A percentile compares a stretch with the other conserved stretches of the same genome.
These are phyloP conservation scores for Rhadinocentrus ornatus DNA, from an alignment of 2,797 vertebrate genomes.

Conservation along the genomic window DNA sequence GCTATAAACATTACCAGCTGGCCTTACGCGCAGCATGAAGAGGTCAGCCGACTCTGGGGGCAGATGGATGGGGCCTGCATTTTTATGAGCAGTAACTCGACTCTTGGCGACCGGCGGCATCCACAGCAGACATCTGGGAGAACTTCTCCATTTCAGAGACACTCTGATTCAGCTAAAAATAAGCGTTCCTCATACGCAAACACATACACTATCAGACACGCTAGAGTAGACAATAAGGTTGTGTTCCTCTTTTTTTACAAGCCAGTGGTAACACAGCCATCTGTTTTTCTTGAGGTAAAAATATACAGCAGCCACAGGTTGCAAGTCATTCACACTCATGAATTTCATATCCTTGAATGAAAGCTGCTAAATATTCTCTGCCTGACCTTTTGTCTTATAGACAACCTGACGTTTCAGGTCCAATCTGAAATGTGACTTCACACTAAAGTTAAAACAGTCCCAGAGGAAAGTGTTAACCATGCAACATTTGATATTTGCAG, in stretches of 20 bases:
- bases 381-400: conserved; percentile 41
- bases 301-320: conserved; percentile 46
- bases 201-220: conserved; percentile 38
- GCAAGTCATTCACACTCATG: conserved; percentile 41
- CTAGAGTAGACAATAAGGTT: conserved; percentile 51
- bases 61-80: conserved; percentile 1
- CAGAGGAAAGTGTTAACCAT: conserved; percentile 48
- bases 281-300: conserved; percentile 31
- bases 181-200: conserved; percentile 42
- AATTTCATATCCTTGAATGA: conserved; percentile 62
- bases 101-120: conserved; percentile 54
- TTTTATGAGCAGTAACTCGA: conserved; percentile 69
- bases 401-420: conserved; percentile 37
- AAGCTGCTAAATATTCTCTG: conserved; percentile 33
- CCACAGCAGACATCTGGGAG: conserved; percentile 71
- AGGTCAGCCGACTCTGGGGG: conserved; percentile 68
- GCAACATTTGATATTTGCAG: conserved; percentile 26
- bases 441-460: conserved; percentile 42
- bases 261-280: conserved; percentile 44
- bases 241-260: conserved; percentile 53
- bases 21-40: conserved; percentile 72
- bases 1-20: conserved; percentile 84
- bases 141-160: conserved; percentile 81
- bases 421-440: conserved; percentile 27
- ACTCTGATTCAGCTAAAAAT: conserved; percentile 73